Base-by-base conservation (phyloP, 2,888 invertebrate genomes). In the Eretmocerus hayati region DNA sequence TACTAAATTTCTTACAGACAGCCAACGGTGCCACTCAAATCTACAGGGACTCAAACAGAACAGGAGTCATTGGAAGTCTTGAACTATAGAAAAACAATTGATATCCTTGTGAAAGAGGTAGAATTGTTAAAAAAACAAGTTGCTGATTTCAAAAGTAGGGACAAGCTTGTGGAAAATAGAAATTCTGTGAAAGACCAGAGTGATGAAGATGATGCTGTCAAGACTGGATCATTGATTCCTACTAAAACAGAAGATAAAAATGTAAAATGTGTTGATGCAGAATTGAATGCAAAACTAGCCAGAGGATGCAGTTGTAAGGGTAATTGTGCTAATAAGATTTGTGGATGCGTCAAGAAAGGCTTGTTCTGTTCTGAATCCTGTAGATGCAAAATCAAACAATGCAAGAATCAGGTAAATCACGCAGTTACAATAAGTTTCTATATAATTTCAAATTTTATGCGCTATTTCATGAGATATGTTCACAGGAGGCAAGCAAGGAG, bases 341-440 rank as follows among this genome's bases (percentile, higher is more conserved):
- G 65, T 47, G 63, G 63, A 1, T 65, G 65, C 40, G 50, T 61
- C 0, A 64, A 59, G 19, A 60, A 55, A 11, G 41, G 56, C 3
- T 19, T 16, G 1, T 15, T 19, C 2, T 65, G 65, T 37, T 22
- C 23, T 4, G 41, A 52, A 4, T 40, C 31, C 3, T 65, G 65
- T 35, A 59, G 47, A 43, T 65, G 65, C 15, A 47, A 41, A n/a
- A 31, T 44, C 20, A 8, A 11, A 3, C 2, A n/a, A 5, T 65
- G 65, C 33, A 38, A 55, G 36, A 65, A 65, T 48, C 53, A 63
- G 50, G 64, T 64, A 54, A 46, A 18, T 21, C 26, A n/a, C n/a
- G n/a, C n/a, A n/a, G n/a, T n/a, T n/a, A n/a, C n/a, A n/a, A n/a
- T n/a, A n/a, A n/a, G n/a, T n/a, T n/a, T n/a, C n/a, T n/a, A n/a